Evolutionary conservation across 1,140 invertebrate genomes (phyloP), one percentile per base, ranked within the genome.

Genomic region (Colletes gigas): DNA sequence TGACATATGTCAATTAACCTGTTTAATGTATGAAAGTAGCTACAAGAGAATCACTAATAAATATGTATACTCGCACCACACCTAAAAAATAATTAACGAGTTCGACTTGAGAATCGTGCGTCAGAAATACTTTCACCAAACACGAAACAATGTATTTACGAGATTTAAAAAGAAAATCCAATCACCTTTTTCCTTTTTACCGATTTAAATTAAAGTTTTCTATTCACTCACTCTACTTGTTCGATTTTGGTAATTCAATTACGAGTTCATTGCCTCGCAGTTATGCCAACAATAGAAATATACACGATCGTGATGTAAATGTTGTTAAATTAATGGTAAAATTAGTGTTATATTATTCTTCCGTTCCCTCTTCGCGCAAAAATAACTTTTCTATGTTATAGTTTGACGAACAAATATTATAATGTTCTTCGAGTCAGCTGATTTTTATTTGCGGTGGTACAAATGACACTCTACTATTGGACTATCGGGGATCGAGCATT

Each of bases 1-100:
- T 88, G 88, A 85, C 84, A 88, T 80, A 88, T 81, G 81, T 88
- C 83, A 88, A 78, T 76, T 84, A 85, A 88, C 84, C 82, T 87
- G 81, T 78, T 81, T 81, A 81, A 69, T 70, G 69, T 70, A 65
- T 78, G 69, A 86, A 86, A 54, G 21, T 78, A 86, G 82, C 66
- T 77, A 60, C 73, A 55, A 78, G 59, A 73, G 39, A 50, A 73
- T 82, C n/a, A 2, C 19, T 41, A 79, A 65, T 72, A 59, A 50
- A 69, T 71, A 63, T 63, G 21, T 65, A 21, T 55, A 50, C 14
- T 50, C 19, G 55, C 67, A 78, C 75, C 63, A 82, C 76, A 67
- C 68, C 63, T 62, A 67, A 30, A 21, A 30, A 50, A 80, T 10
- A 44, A 60, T 47, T 10, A 50, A 52, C 19, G 21, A 59, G 15